Evolutionary conservation across 1,140 invertebrate genomes (phyloP).

Genomic region (Homarus americanus): DNA sequence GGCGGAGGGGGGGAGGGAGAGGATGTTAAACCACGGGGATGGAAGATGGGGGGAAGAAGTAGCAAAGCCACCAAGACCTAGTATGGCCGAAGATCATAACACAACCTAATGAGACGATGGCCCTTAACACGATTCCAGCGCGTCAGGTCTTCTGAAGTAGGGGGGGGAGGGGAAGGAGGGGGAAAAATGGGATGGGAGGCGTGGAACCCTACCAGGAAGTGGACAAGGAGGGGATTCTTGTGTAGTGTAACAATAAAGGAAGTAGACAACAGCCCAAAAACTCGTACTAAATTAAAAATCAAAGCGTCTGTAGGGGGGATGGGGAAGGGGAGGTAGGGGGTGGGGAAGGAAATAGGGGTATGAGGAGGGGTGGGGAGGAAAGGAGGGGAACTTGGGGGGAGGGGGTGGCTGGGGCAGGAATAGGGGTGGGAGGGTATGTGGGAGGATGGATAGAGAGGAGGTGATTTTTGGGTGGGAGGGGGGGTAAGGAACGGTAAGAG

Average conservation of each 20-base stretch:
- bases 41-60: too few relatives aligned
- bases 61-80: not conserved
- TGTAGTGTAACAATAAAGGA: not conserved
- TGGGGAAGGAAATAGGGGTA: not conserved
- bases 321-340: too few relatives aligned
- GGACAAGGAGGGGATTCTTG: conserved; percentile 3
- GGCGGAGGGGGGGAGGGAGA: too few relatives aligned
- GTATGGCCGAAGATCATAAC: not conserved
- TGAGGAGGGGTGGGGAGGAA: not conserved
- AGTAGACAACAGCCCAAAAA: not conserved
- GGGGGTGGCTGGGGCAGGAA: too few relatives aligned
- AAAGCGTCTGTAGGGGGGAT: too few relatives aligned
- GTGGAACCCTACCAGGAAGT: too few relatives aligned
- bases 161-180: too few relatives aligned
- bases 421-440: not conserved
- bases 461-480: too few relatives aligned
- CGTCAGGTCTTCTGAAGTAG: not conserved
- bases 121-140: not conserved
- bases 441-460: not conserved
- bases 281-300: not conserved
- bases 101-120: not conserved
- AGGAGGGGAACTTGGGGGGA: too few relatives aligned
- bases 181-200: too few relatives aligned
- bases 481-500: too few relatives aligned
- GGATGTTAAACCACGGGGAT: not conserved